A percentile compares a stretch with the other conserved stretches of the same genome.
These are phyloP conservation scores for Eulemur albifrons DNA, from an alignment of 2,797 vertebrate genomes.

Conservation along the genomic window DNA sequence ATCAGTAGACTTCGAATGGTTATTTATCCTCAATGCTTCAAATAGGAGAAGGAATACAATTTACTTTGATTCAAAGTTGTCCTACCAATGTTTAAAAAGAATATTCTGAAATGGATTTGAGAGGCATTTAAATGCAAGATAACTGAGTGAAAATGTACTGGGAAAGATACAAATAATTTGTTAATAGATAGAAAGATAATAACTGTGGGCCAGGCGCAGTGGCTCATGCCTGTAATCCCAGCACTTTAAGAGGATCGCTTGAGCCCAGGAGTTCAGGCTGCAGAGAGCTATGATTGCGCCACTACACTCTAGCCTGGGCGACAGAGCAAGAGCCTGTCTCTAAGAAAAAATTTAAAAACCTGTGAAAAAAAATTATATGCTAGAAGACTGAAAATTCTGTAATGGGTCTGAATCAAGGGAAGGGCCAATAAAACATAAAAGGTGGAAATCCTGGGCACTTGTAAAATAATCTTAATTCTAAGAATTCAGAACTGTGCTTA, in stretches of 20 bases:
- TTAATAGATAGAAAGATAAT: not conserved
- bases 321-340: not conserved
- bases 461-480: constrained; percentile 15
- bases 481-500: constrained; percentile 40
- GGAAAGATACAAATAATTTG: constrained; percentile 52
- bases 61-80: constrained; percentile 47
- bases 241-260: not conserved
- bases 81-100: constrained; percentile 48
- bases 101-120: constrained; percentile 65
- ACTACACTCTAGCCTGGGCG: not conserved
- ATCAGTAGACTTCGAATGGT: constrained; percentile 50
- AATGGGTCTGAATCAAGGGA: constrained; percentile 36
- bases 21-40: constrained; percentile 52
- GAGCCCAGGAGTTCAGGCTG: not conserved
- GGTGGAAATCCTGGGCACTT: constrained; percentile 31
- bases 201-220: not conserved
- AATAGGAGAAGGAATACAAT: constrained; percentile 17
- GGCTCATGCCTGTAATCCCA: not conserved
- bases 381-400: constrained; percentile 27
- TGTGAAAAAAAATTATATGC: not conserved
- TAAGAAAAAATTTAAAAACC: not conserved
- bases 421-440: constrained; percentile 11
- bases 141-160: constrained; percentile 56
- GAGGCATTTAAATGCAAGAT: constrained; percentile 63
- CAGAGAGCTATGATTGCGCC: not conserved